Evolutionary conservation across 2,888 invertebrate genomes (phyloP).

Genomic region (Diaperis boleti): DNA sequence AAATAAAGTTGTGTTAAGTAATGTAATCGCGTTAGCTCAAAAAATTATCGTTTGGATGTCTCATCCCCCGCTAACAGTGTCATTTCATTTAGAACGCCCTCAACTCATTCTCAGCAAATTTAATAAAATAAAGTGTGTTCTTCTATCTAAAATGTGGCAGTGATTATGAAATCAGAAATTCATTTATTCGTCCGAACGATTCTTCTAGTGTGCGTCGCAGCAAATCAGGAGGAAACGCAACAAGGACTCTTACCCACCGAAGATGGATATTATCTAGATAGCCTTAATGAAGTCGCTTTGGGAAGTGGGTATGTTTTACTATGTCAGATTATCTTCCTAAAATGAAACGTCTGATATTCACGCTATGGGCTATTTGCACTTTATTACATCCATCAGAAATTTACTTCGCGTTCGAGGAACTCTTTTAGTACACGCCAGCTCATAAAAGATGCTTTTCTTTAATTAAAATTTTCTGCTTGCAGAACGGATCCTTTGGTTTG

Average conservation of each 20-base stretch:
- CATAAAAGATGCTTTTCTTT: conserved; percentile 7
- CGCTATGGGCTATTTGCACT: background rate
- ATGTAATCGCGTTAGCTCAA: conserved; percentile 21
- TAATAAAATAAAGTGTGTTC: background rate
- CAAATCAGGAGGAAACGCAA: conserved; percentile 20
- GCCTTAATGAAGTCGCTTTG: conserved; percentile 52
- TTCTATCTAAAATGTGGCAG: background rate
- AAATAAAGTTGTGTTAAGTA: conserved; percentile 23
- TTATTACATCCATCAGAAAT: conserved; percentile 11
- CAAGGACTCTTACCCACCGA: conserved; percentile 35
- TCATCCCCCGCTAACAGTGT: background rate
- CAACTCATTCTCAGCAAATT: background rate
- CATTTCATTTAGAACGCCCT: too few species aligned
- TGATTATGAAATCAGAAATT: conserved; percentile 24
- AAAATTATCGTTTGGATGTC: conserved; percentile 10
- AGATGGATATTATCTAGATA: conserved; percentile 57
- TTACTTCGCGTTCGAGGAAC: conserved; percentile 3
- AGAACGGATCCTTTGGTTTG: conserved; percentile 67
- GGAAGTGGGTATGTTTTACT: conserved; percentile 50
- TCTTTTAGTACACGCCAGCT: background rate
- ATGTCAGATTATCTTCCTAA: conserved; percentile 3
- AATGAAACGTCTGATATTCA: conserved; percentile 1
- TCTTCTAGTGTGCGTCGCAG: conserved; percentile 1
- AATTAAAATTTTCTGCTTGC: conserved; percentile 41
- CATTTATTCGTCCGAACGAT: conserved; percentile 9